Evolutionary conservation across 2,113 vertebrate species (phyloP), one percentile per base, ranked within the genome.

Genomic region (Panthera uncia): DNA sequence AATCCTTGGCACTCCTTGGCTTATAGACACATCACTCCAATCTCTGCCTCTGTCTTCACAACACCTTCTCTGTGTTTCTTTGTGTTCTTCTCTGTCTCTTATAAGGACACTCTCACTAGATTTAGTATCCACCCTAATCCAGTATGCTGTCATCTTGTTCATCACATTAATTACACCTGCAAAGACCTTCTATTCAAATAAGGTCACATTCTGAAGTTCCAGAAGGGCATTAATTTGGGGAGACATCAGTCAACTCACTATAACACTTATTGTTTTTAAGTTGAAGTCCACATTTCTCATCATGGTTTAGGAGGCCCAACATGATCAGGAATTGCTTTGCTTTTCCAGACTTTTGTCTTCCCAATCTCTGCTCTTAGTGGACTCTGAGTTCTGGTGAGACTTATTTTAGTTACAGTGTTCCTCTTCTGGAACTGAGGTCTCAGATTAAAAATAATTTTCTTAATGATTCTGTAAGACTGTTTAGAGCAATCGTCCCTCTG

Each of bases 1-100:
- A 38, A 31, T 48, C 1, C 7, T 68, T 52, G 31, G 0, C 9
- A 41, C 57, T n/a, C 1, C 1, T 29, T 25, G 11, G 27, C 0
- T 84, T 87, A 11, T n/a, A 61, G 23, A 78, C 66, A 66, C 45
- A 15, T 21, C 4, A 21, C 11, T 90, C 12, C 25, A 33, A 0
- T 41, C 63, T 80, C 25, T 85, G 7, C 23, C 36, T 78, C 16
- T 7, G 1, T 63, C 33, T 71, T 25, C 23, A 71, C 12, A 36
- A 1, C 0, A 4, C 45, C 23, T 21, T 38, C 10, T 61, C 66
- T 48, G n/a, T 41, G 16, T 81, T 45, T 36, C 12, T 86, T 41
- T 52, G 4, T 41, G 15, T 41, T 21, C 31, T 94, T 79, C 55
- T 87, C 29, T 88, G 25, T 74, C 38, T 25, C 31, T 50, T 71